Conservation (phyloP, 1,140 invertebrate genomes). For the Rhyacophila brunnea region DNA sequence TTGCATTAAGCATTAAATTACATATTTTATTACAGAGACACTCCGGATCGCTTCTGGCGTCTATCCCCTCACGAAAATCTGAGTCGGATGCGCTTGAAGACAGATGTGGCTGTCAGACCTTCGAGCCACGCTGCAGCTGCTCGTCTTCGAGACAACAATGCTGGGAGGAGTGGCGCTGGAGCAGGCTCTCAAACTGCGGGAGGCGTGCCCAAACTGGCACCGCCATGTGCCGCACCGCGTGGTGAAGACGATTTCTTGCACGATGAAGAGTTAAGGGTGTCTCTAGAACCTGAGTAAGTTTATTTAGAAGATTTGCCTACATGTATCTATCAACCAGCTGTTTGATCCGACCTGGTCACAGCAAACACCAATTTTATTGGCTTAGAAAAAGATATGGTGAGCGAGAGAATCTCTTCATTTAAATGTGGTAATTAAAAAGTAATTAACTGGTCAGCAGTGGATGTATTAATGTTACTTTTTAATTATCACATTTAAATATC, state of each 20-base stretch:
- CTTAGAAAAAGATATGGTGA: too few species aligned
- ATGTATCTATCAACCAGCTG: too few species aligned
- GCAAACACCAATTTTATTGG: too few species aligned
- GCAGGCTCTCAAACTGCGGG: constrained; percentile 3
- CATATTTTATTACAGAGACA: constrained; percentile 36
- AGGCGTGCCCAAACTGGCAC: background rate
- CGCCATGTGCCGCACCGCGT: constrained; percentile 1
- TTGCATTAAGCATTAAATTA: too few species aligned
- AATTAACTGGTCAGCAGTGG: too few species aligned
- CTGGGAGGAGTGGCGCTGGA: constrained; percentile 9
- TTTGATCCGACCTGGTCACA: too few species aligned
- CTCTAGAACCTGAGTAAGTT: constrained; percentile 37
- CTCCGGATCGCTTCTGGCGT: constrained; percentile 53
- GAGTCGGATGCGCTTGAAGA: constrained; percentile 63
- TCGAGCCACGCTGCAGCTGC: constrained; percentile 61
- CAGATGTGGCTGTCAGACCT: constrained; percentile 57
- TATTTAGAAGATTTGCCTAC: too few species aligned
- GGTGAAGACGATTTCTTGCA: constrained; percentile 35
- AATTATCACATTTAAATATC: too few species aligned
- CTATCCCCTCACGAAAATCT: constrained; percentile 65
- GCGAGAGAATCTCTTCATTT: too few species aligned
- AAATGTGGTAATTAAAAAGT: too few species aligned
- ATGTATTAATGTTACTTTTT: too few species aligned
- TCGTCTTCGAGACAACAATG: constrained; percentile 60
- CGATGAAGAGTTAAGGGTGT: constrained; percentile 38